These are phyloP conservation scores for Exocentrus adspersus DNA, from an alignment of 2,888 invertebrate species.

Conservation along the genomic window DNA sequence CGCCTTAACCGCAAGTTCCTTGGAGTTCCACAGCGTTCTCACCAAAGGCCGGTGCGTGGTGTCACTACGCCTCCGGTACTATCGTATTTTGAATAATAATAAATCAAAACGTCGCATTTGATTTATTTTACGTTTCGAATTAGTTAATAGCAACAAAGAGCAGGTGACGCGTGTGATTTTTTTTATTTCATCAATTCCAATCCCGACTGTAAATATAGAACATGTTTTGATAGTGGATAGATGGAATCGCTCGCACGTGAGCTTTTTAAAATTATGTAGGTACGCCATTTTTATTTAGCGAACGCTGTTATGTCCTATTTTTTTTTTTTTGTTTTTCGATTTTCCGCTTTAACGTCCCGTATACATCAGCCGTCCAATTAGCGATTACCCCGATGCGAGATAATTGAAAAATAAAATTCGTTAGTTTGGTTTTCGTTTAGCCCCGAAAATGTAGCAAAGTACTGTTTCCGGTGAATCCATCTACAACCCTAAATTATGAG, in stretches of 20 bases:
- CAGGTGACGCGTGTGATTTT: conserved; percentile 5
- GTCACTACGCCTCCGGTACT: too few species aligned
- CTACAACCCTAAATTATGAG: too few species aligned
- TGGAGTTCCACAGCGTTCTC: too few species aligned
- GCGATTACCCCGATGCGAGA: neutral
- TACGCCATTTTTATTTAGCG: conserved; percentile 1
- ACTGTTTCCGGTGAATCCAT: too few species aligned
- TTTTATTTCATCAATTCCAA: conserved; percentile 10
- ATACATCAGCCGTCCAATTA: neutral
- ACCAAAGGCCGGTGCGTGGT: too few species aligned
- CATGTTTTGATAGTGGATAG: neutral
- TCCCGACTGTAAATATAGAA: neutral
- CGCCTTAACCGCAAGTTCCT: too few species aligned
- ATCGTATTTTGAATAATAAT: conserved; percentile 10
- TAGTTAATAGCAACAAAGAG: conserved; percentile 3
- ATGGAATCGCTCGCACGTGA: conserved; percentile 3
- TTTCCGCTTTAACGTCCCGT: neutral
- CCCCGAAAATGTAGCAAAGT: neutral
- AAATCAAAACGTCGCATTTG: conserved; percentile 21
- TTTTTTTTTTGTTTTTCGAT: neutral
- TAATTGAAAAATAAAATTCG: neutral
- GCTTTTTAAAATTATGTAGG: conserved; percentile 2
- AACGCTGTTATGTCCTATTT: neutral
- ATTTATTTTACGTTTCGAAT: conserved; percentile 20
- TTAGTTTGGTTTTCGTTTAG: neutral